A percentile compares a stretch with the other conserved stretches of the same genome.
phyloP scores from a whole-genome alignment of 2,888 invertebrate species.

The Nomada lathburiana region DNA sequence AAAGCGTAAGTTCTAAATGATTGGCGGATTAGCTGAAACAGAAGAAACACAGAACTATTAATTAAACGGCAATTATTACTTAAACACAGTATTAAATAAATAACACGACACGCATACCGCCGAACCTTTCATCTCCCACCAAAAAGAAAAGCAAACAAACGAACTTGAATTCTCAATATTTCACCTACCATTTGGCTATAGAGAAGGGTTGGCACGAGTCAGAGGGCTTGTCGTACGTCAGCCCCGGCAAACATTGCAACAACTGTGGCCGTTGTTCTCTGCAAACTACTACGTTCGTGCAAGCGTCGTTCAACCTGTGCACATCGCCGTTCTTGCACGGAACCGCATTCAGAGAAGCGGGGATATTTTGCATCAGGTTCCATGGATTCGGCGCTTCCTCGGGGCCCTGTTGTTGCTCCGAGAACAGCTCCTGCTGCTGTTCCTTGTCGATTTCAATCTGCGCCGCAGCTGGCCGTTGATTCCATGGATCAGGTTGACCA shows the following conservation, averaged over 20 bases:
- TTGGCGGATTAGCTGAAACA: constrained; percentile 70
- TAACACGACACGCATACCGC: no score
- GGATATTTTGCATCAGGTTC: constrained; percentile 73
- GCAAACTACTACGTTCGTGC: constrained; percentile 78
- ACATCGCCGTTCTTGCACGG: constrained; percentile 78
- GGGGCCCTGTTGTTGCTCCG: background rate
- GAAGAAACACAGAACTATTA: constrained; percentile 20
- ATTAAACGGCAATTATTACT: background rate
- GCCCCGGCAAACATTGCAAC: constrained; percentile 75
- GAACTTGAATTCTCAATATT: no score
- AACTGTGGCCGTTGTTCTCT: constrained; percentile 75
- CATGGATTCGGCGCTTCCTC: constrained; percentile 68
- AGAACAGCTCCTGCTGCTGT: constrained; percentile 1
- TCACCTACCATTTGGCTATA: constrained; percentile 78
- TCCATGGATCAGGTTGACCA: constrained; percentile 71
- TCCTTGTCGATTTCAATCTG: constrained; percentile 71
- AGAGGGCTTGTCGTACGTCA: constrained; percentile 77
- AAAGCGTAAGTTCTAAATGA: constrained; percentile 60
- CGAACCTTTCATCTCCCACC: background rate
- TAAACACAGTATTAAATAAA: background rate
- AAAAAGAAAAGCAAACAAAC: background rate
- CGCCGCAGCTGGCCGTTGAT: constrained; percentile 67
- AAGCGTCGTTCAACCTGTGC: constrained; percentile 76
- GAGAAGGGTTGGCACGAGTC: constrained; percentile 76
- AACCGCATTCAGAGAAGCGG: constrained; percentile 70